Percentiles rank a stretch among this genome's conserved stretches.
Conservation (phyloP, 1,140 invertebrate species). For the Magallana angulata region DNA sequence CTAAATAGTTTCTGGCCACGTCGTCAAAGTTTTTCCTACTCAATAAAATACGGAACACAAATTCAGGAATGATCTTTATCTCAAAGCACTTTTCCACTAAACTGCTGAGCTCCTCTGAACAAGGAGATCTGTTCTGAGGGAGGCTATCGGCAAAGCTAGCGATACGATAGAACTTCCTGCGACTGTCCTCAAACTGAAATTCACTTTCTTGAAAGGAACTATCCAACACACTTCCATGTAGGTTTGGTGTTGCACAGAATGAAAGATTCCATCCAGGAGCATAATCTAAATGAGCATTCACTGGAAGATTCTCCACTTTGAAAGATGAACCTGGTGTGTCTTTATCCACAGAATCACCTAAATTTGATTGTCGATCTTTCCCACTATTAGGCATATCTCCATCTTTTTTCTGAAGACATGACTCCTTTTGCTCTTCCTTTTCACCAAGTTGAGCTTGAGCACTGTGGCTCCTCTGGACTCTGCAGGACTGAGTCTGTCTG, state of each 20-base stretch:
- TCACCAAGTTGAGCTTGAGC: not conserved
- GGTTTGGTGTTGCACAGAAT: not conserved
- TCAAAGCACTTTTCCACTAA: slow-evolving; percentile 70
- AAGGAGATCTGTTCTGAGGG: not conserved
- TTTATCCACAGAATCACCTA: not conserved
- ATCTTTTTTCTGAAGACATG: not conserved
- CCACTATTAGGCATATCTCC: not conserved
- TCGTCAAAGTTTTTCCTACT: slow-evolving; percentile 64
- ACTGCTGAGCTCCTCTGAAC: slow-evolving; percentile 51
- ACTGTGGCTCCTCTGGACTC: not conserved
- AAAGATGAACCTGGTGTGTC: not conserved
- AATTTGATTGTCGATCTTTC: not conserved
- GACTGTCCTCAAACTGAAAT: slow-evolving; percentile 36
- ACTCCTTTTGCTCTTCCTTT: not conserved
- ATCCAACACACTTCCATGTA: slow-evolving; percentile 17
- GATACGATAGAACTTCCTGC: slow-evolving; percentile 36
- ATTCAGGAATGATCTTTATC: slow-evolving; percentile 65
- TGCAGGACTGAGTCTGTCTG: not conserved
- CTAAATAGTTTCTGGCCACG: slow-evolving; percentile 53
- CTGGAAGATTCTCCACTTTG: not conserved
- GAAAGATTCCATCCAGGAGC: not conserved
- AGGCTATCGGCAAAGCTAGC: slow-evolving; percentile 14
- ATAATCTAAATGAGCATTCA: not conserved
- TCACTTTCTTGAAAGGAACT: slow-evolving; percentile 31
- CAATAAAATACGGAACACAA: slow-evolving; percentile 65